phyloP scores from a whole-genome alignment of 2,888 invertebrate genomes.

The Tipula unca region DNA sequence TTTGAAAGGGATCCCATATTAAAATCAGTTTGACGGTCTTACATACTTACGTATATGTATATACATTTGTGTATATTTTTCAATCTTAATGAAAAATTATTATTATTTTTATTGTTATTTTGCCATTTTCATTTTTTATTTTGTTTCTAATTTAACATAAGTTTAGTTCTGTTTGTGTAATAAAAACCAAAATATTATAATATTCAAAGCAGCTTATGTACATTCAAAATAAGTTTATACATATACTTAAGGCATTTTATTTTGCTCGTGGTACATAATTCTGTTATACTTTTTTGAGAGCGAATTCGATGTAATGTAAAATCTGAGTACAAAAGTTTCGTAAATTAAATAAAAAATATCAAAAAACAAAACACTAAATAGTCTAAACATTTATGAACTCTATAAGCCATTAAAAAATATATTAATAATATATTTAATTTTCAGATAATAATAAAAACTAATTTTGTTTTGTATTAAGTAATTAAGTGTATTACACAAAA shows the following conservation, averaged over 20 bases:
- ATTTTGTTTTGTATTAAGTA: background rate
- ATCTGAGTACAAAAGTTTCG: too few relatives aligned
- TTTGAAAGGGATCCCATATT: background rate
- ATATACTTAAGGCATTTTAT: background rate
- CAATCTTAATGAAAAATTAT: background rate
- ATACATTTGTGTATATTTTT: background rate
- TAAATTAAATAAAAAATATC: background rate
- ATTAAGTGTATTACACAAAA: background rate
- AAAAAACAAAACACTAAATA: background rate
- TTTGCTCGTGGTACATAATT: background rate
- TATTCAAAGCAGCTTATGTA: background rate
- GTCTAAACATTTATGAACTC: background rate
- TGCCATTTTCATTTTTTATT: background rate
- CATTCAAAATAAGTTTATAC: background rate
- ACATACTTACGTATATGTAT: background rate
- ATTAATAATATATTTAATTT: background rate
- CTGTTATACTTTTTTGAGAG: background rate
- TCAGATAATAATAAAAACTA: background rate
- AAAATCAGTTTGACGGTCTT: background rate
- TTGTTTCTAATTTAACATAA: background rate
- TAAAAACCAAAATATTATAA: background rate
- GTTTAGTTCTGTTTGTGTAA: background rate
- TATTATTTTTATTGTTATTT: background rate
- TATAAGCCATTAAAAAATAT: background rate
- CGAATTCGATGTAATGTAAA: background rate